Percentiles rank a stretch among this genome's conserved stretches.
Conservation (phyloP, 2,797 vertebrate genomes). For the Phalanger gymnotis region DNA sequence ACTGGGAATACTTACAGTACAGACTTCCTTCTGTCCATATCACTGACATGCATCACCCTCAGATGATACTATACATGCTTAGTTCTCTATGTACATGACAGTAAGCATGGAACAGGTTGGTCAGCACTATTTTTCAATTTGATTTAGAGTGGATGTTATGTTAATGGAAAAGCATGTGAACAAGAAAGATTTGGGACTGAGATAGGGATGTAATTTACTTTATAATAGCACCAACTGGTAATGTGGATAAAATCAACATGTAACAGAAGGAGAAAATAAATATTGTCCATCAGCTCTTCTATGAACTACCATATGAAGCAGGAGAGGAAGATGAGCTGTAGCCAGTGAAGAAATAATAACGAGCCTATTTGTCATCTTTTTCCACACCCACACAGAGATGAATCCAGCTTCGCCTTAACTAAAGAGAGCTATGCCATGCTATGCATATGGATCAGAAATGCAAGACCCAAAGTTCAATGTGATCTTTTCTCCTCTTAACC, state of each 20-base stretch:
- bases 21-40: neutral
- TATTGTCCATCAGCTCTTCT: neutral
- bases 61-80: constrained; percentile 13
- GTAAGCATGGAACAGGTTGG: constrained; percentile 56
- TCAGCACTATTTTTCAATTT: constrained; percentile 36
- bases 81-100: constrained; percentile 31
- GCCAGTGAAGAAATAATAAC: neutral
- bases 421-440: neutral
- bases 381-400: neutral
- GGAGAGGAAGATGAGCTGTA: neutral
- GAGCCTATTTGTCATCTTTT: neutral
- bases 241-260: constrained; percentile 35
- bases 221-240: constrained; percentile 31
- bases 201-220: constrained; percentile 47
- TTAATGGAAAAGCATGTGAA: constrained; percentile 45
- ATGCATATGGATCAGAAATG: constrained; percentile 32
- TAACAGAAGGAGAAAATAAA: neutral
- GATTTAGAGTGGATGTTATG: constrained; percentile 19
- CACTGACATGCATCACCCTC: neutral
- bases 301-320: neutral
- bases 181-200: constrained; percentile 53
- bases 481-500: constrained; percentile 16
- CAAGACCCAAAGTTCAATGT: neutral
- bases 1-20: neutral
- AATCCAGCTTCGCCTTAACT: neutral